Conservation (phyloP, 2,888 invertebrate species). For the Yponomeuta sedellus region DNA sequence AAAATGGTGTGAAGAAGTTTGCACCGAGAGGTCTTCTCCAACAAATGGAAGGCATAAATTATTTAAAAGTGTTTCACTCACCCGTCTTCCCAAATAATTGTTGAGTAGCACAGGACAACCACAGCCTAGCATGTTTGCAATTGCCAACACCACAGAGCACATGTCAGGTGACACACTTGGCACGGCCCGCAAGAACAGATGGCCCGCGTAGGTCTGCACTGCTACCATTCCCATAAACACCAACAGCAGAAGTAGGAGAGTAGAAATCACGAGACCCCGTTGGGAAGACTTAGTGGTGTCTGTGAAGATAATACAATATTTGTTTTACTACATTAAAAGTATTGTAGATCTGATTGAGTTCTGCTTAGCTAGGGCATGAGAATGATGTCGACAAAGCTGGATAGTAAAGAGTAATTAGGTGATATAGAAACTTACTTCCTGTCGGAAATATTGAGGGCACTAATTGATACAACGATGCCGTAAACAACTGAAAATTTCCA, state of each 20-base stretch:
- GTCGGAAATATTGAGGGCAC: too few species aligned
- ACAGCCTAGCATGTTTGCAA: slow-evolving; percentile 60
- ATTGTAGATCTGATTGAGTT: neutral
- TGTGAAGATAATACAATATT: slow-evolving; percentile 23
- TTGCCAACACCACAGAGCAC: slow-evolving; percentile 71
- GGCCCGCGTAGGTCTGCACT: slow-evolving; percentile 47
- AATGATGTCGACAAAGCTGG: neutral
- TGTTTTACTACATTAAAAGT: neutral
- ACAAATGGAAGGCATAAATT: too few species aligned
- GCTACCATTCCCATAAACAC: slow-evolving; percentile 38
- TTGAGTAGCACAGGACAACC: slow-evolving; percentile 49
- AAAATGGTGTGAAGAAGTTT: too few species aligned
- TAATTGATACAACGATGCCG: neutral
- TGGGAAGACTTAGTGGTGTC: slow-evolving; percentile 52
- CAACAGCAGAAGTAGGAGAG: slow-evolving; percentile 26
- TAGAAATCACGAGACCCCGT: slow-evolving; percentile 28
- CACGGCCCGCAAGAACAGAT: slow-evolving; percentile 60
- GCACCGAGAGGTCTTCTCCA: too few species aligned
- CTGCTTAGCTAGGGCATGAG: neutral
- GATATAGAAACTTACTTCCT: neutral
- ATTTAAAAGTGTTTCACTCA: slow-evolving; percentile 23
- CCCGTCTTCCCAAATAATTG: slow-evolving; percentile 72
- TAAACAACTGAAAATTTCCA: neutral
- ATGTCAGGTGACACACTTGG: slow-evolving; percentile 54
- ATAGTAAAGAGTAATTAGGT: neutral